A percentile compares a stretch with the other conserved stretches of the same genome.
These are phyloP conservation scores for Trachelus troglodyta DNA, from an alignment of 2,888 invertebrate genomes.

Conservation along the genomic window DNA sequence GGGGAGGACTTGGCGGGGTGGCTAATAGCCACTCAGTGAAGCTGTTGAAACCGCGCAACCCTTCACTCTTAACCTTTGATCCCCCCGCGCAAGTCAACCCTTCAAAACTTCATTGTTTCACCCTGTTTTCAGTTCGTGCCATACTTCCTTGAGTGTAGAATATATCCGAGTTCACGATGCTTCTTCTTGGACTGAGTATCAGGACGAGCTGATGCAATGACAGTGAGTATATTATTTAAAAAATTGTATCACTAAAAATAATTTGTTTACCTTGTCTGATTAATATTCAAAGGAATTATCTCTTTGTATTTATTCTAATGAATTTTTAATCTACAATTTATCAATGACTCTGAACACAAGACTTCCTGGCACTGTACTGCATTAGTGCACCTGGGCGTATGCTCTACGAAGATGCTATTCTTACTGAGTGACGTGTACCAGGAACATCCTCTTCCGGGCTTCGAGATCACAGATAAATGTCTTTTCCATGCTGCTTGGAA, in stretches of 20 bases:
- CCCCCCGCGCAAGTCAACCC: constrained; percentile 57
- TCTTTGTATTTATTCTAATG: not conserved
- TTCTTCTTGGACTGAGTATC: not conserved
- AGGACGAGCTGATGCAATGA: not conserved
- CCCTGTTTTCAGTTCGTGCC: constrained; percentile 37
- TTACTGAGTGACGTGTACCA: not conserved
- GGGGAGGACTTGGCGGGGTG: constrained; percentile 44
- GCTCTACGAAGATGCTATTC: not conserved
- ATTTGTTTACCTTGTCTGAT: not conserved
- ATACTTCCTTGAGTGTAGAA: not conserved
- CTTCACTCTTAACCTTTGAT: constrained; percentile 60
- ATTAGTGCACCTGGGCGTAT: not conserved
- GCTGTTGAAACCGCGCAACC: constrained; percentile 58
- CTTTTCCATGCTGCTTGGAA: not conserved
- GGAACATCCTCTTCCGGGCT: not conserved
- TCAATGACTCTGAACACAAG: not conserved
- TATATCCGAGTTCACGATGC: not conserved
- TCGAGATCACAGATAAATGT: not conserved
- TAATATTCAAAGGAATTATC: not conserved
- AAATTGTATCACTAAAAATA: not conserved
- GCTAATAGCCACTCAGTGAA: constrained; percentile 63
- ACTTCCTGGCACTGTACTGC: not conserved
- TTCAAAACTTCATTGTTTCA: constrained; percentile 57
- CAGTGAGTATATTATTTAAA: not conserved
- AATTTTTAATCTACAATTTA: not conserved